Evolutionary conservation across 1,140 invertebrate genomes (phyloP).

Genomic region (Drosophila fuyamai): DNA sequence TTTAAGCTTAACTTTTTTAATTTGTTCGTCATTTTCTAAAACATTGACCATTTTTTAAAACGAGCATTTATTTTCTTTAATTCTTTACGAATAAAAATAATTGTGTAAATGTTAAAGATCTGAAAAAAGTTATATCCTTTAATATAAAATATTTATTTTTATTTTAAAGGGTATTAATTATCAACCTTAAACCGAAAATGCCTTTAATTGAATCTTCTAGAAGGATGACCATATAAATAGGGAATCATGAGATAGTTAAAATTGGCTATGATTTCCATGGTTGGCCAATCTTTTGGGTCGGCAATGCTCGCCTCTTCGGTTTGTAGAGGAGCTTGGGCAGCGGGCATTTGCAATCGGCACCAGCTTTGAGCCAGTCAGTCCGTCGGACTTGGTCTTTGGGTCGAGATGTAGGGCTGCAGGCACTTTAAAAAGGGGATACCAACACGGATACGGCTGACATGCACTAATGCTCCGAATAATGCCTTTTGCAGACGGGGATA

Average conservation of each 20-base stretch:
- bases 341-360: slow-evolving; percentile 24
- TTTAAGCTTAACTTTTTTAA: not conserved
- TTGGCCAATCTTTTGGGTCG: slow-evolving; percentile 33
- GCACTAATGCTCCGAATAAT: slow-evolving; percentile 57
- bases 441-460: slow-evolving; percentile 11
- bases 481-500: slow-evolving; percentile 58
- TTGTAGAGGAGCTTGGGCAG: slow-evolving; percentile 30
- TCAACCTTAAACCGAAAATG: not conserved
- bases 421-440: slow-evolving; percentile 9
- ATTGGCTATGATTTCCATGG: slow-evolving; percentile 10
- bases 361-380: slow-evolving; percentile 20
- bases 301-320: slow-evolving; percentile 16
- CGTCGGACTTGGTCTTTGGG: slow-evolving; percentile 39
- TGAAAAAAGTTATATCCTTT: no score
- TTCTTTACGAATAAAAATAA: not conserved
- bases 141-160: no score
- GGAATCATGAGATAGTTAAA: not conserved
- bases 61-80: no score
- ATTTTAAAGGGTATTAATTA: not conserved
- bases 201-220: not conserved
- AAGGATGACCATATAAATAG: not conserved
- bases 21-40: not conserved
- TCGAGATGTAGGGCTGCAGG: slow-evolving; percentile 39
- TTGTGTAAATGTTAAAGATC: no score
- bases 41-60: no score